A percentile compares a stretch with the other conserved stretches of the same genome.
Conservation (phyloP, 2,113 vertebrate species). For the Ophthalmolycus amberensis region DNA sequence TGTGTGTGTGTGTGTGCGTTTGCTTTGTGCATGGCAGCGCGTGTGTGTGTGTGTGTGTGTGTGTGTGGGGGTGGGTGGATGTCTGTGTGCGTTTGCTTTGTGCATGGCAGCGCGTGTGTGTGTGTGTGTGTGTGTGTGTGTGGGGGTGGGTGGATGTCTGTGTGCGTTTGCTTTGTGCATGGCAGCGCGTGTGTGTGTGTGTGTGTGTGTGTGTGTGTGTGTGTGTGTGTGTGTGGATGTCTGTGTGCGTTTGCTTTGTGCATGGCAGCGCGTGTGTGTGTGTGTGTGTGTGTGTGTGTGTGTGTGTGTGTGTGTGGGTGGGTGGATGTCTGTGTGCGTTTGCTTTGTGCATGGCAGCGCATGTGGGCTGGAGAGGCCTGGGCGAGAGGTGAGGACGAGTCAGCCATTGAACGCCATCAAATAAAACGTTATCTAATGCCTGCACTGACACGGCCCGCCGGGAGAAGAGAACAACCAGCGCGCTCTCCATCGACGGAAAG, state of each 20-base stretch:
- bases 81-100: constrained; percentile 44
- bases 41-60: constrained; percentile 64
- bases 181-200: constrained; percentile 76
- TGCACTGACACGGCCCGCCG: constrained; percentile 61
- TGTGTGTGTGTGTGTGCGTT: constrained; percentile 47
- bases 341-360: constrained; percentile 68
- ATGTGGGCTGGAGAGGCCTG: constrained; percentile 81
- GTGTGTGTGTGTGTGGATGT: constrained; percentile 48
- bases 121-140: constrained; percentile 46
- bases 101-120: constrained; percentile 74
- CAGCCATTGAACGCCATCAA: constrained; percentile 81
- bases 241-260: constrained; percentile 47
- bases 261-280: constrained; percentile 76
- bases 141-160: constrained; percentile 40
- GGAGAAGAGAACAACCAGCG: constrained; percentile 53
- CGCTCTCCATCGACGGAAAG: constrained; percentile 61
- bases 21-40: constrained; percentile 68
- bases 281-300: constrained; percentile 38
- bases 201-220: constrained; percentile 44
- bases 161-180: constrained; percentile 59
- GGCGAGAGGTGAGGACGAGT: constrained; percentile 82
- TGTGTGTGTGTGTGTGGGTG: constrained; percentile 52
- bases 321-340: constrained; percentile 28
- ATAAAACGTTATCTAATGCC: constrained; percentile 81
- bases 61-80: constrained; percentile 49